Evolutionary conservation across 1,140 invertebrate species (phyloP).

Genomic region (Eumeta japonica): DNA sequence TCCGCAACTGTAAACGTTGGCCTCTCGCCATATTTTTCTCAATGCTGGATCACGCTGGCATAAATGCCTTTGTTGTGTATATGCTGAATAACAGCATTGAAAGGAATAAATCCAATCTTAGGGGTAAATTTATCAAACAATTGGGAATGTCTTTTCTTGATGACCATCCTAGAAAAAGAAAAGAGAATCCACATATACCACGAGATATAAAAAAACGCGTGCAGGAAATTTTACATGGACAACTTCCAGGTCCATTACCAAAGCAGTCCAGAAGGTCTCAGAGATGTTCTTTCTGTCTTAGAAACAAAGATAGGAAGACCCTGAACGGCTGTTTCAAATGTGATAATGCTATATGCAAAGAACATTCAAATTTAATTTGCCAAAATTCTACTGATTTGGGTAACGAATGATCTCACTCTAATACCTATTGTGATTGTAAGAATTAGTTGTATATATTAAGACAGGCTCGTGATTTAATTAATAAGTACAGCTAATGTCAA

Average conservation of each 20-base stretch:
- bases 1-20: slow-evolving; percentile 2
- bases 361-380: slow-evolving; percentile 2
- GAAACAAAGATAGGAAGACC: no score
- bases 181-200: not conserved
- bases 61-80: slow-evolving; percentile 1
- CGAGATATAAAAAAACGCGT: no score
- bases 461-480: no score
- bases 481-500: no score
- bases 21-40: slow-evolving; percentile 4
- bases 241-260: no score
- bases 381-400: not conserved
- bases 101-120: slow-evolving; percentile 1
- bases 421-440: slow-evolving; percentile 2
- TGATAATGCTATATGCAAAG: not conserved
- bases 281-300: no score
- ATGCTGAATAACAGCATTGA: slow-evolving; percentile 1
- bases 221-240: no score
- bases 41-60: slow-evolving; percentile 2
- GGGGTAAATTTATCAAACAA: slow-evolving; percentile 3
- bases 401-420: not conserved
- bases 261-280: no score
- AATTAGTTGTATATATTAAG: no score
- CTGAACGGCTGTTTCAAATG: not conserved
- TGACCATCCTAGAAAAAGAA: slow-evolving; percentile 1
- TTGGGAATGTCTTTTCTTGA: slow-evolving; percentile 1